Evolutionary conservation across 2,113 vertebrate genomes (phyloP).

Genomic region (Typhlomys cinereus): DNA sequence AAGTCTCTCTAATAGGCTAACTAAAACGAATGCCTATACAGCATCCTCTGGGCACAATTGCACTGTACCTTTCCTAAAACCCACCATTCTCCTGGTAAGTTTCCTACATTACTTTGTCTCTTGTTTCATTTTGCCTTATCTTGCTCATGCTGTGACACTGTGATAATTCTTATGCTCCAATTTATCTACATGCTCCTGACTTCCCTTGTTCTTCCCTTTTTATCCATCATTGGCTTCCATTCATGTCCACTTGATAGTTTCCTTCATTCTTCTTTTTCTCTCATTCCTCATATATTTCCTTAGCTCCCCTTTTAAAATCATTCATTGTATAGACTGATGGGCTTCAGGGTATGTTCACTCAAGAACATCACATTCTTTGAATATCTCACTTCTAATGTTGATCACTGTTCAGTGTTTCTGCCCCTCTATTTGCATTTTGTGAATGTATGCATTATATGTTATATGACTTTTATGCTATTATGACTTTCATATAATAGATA

Average conservation of each 20-base stretch:
- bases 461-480: too few relatives aligned
- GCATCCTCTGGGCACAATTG: neutral
- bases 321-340: too few relatives aligned
- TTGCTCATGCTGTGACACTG: neutral
- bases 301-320: too few relatives aligned
- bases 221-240: neutral
- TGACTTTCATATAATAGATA: too few relatives aligned
- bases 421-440: neutral
- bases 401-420: neutral
- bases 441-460: neutral
- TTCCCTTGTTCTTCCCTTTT: neutral
- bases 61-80: neutral
- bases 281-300: neutral
- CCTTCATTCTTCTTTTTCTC: neutral
- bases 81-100: neutral
- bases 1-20: conserved; percentile 41
- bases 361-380: neutral
- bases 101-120: neutral
- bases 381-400: neutral
- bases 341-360: too few relatives aligned
- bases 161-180: neutral
- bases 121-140: neutral
- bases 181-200: neutral
- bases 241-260: neutral
- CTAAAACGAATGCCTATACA: conserved; percentile 4